Evolutionary conservation across 2,888 invertebrate species (phyloP).

Genomic region (Cerastis leucographa): DNA sequence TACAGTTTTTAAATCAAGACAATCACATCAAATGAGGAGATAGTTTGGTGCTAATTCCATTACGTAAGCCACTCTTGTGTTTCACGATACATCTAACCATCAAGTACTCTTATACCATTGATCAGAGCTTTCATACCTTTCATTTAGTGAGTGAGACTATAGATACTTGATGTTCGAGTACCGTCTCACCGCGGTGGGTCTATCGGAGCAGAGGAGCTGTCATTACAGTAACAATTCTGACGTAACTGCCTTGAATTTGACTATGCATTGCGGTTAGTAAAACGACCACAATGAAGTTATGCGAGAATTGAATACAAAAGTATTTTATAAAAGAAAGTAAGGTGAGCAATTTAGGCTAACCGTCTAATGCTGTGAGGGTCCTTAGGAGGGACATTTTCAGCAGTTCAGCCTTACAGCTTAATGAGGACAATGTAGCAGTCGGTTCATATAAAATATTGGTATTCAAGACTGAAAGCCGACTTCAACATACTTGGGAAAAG

Average conservation of each 20-base stretch:
- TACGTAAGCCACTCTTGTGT: not conserved
- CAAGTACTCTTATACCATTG: not conserved
- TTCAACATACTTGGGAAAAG: not conserved
- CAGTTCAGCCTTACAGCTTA: too few species aligned
- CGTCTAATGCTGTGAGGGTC: not conserved
- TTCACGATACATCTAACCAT: not conserved
- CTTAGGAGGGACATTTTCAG: not conserved
- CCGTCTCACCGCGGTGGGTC: conserved; percentile 53
- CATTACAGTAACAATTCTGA: conserved; percentile 40
- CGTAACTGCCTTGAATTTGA: conserved; percentile 39
- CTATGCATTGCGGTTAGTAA: conserved; percentile 27
- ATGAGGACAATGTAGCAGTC: not conserved
- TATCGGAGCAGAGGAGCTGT: conserved; percentile 40
- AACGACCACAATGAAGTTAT: conserved; percentile 18
- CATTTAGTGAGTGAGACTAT: conserved; percentile 35
- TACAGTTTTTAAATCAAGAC: not conserved
- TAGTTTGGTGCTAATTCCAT: not conserved
- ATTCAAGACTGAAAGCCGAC: not conserved
- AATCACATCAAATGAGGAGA: not conserved
- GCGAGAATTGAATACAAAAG: conserved; percentile 30
- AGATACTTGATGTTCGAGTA: conserved; percentile 32
- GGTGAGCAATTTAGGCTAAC: not conserved
- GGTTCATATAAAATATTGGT: not conserved
- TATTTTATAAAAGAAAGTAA: conserved; percentile 6
- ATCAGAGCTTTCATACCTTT: conserved; percentile 20